Conservation (phyloP, 2,113 vertebrate genomes). For the Poeciliopsis turrubarensis region DNA sequence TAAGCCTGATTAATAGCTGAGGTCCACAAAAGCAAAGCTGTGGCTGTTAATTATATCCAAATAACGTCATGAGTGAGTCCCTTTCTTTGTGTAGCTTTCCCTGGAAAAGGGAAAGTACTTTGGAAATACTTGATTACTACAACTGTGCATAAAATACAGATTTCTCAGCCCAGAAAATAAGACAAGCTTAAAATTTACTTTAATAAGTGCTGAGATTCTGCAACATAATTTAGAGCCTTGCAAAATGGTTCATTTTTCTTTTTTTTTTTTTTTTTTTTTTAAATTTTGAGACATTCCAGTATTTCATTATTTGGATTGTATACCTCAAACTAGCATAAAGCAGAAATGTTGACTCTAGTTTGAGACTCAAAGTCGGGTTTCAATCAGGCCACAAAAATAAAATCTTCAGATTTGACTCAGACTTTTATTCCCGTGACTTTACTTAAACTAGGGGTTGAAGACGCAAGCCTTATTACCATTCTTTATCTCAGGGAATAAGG, state of each 20-base stretch:
- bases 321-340: no score
- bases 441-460: no score
- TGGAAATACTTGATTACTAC: not conserved
- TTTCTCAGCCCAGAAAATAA: not conserved
- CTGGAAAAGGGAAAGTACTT: not conserved
- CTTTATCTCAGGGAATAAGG: no score
- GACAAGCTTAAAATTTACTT: not conserved
- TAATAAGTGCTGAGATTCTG: not conserved
- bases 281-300: not conserved
- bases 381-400: no score
- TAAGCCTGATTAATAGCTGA: constrained; percentile 34
- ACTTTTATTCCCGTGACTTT: no score
- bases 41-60: constrained; percentile 20
- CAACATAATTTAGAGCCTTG: not conserved
- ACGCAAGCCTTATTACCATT: no score
- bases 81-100: not conserved
- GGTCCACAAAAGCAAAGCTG: constrained; percentile 19
- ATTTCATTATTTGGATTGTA: not conserved
- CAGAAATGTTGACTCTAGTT: no score
- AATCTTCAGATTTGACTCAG: no score
- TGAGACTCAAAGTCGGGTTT: no score
- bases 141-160: not conserved
- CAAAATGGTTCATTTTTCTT: no score
- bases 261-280: no score
- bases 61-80: constrained; percentile 3